Evolutionary conservation across 2,797 vertebrate genomes (phyloP).

Genomic region (Tamandua tetradactyla): DNA sequence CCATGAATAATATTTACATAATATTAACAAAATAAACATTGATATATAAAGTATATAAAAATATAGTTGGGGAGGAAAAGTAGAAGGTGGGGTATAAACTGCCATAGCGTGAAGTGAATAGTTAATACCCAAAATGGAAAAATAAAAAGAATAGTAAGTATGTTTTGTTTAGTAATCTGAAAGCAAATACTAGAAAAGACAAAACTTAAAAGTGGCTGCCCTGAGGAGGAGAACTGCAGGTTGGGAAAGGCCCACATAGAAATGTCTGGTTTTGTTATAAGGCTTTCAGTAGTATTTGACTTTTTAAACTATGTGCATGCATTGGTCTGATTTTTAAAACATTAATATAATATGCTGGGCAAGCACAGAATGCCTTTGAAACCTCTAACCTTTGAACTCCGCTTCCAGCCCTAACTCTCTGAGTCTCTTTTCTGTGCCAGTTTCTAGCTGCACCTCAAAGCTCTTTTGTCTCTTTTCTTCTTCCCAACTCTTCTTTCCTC

Average conservation of each 20-base stretch:
- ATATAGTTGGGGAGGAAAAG: background rate
- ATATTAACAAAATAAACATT: background rate
- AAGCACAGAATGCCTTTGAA: background rate
- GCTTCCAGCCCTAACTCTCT: background rate
- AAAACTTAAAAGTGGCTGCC: background rate
- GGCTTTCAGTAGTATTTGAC: background rate
- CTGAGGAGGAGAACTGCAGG: background rate
- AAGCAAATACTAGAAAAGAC: background rate
- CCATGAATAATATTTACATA: slow-evolving; percentile 16
- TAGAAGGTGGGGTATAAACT: background rate
- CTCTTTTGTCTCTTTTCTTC: background rate
- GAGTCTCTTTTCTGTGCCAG: background rate
- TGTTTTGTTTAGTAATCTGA: background rate
- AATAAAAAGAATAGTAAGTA: background rate
- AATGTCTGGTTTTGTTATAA: background rate
- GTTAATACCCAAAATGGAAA: slow-evolving; percentile 6
- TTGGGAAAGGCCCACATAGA: background rate
- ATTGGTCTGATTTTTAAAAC: background rate
- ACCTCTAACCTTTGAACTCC: background rate
- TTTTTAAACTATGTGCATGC: background rate
- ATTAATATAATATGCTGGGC: background rate
- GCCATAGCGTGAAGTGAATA: background rate
- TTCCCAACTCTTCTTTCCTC: background rate
- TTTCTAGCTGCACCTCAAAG: background rate
- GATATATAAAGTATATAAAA: background rate